A percentile compares a stretch with the other conserved stretches of the same genome.
Evolutionary conservation across 2,888 invertebrate species (phyloP).

Genomic region (Micoletzkya japonica): DNA sequence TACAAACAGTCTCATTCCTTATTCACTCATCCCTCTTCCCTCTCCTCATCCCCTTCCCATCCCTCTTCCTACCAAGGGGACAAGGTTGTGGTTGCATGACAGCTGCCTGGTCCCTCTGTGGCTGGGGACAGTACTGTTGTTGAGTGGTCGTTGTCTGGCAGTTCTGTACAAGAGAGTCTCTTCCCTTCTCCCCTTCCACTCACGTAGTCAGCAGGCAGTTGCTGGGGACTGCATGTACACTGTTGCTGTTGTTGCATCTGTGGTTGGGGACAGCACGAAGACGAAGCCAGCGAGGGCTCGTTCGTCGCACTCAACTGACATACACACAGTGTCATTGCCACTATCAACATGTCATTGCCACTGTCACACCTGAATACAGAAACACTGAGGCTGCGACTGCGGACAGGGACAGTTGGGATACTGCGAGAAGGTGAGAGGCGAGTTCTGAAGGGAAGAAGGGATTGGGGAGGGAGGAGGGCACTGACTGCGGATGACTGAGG

Average conservation of each 20-base stretch:
- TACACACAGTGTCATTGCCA: background rate
- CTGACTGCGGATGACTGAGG: conserved; percentile 35
- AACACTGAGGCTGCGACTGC: conserved; percentile 47
- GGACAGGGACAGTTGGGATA: conserved; percentile 53
- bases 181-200: background rate
- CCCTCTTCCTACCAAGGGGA: conserved; percentile 48
- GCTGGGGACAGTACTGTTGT: conserved; percentile 58
- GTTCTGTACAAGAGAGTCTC: conserved; percentile 31
- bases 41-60: background rate
- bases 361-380: conserved; percentile 32
- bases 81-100: conserved; percentile 62
- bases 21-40: no score
- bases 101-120: conserved; percentile 43
- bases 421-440: conserved; percentile 41
- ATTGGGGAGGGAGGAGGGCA: conserved; percentile 15
- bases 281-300: conserved; percentile 44
- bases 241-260: conserved; percentile 25
- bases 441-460: conserved; percentile 24
- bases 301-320: conserved; percentile 16
- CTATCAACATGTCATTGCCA: background rate
- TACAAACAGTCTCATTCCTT: no score
- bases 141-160: conserved; percentile 60
- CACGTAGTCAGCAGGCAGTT: conserved; percentile 20
- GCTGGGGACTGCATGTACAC: conserved; percentile 27
- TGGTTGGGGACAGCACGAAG: conserved; percentile 46